Evolutionary conservation across 2,113 vertebrate genomes (phyloP), one percentile per base, ranked within the genome.

Genomic region (Chunga burmeisteri): DNA sequence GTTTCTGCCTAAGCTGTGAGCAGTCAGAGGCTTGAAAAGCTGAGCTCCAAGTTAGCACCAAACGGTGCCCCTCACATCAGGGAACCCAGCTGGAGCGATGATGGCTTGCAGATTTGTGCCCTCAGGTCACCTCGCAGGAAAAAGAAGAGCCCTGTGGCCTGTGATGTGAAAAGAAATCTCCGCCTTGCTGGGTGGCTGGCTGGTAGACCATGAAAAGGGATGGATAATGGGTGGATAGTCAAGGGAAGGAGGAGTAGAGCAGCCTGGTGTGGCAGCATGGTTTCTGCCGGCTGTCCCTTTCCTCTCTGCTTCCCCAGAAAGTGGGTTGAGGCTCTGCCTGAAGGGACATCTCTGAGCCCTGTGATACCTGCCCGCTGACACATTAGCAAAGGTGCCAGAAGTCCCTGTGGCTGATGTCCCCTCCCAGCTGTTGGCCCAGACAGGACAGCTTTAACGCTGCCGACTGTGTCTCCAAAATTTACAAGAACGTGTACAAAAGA

Each of bases 41-140:
- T 12, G 20, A 9, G 7, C 22, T 30, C 75, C 56, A 2, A 32
- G 27, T 23, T 22, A 9, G 16, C 23, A 6, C 7, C 42, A 12
- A 40, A 25, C 4, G 1, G 22, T 27, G 70, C 6, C 56, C 22
- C 42, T 46, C 55, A 38, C 7, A 13, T 21, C 23, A 4, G n/a
- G 19, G 29, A 11, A n/a, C 56, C 6, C n/a, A 25, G 0, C 9
- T 17, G 3, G 22, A 13, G 36, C 4, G 1, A 7, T 6, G 40
- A 16, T 8, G 19, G 32, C 32, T 62, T 21, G 2, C 13, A 25
- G 29, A 22, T 59, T 12, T 36, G 34, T 4, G 17, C 19, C 25
- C 13, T 81, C 10, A 3, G 26, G 29, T 46, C 73, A 6, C 44
- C 36, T 34, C 2, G 9, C 10, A 46, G 58, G n/a, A 19, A 9